Conservation (phyloP, 1,140 invertebrate genomes). For the Thrips palmi region DNA sequence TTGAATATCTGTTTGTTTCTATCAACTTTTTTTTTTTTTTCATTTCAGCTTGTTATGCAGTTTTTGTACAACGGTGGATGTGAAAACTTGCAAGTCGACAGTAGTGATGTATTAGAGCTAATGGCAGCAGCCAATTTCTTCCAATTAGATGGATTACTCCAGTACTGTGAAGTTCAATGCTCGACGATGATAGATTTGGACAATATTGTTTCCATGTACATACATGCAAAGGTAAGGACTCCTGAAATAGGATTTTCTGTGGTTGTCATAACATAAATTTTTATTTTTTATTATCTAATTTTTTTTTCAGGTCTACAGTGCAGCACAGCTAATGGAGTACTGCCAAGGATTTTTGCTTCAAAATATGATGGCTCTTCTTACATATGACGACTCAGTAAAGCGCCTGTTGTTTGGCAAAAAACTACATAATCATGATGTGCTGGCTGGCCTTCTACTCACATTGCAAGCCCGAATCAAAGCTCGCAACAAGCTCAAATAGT, state of each 20-base stretch:
- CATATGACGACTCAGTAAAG: conserved; percentile 79
- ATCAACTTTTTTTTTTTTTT: conserved; percentile 15
- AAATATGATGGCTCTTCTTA: conserved; percentile 82
- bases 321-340: conserved; percentile 66
- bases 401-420: conserved; percentile 74
- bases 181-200: conserved; percentile 68
- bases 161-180: conserved; percentile 70
- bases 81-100: conserved; percentile 51
- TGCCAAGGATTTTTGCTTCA: conserved; percentile 81
- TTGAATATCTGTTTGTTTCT: not conserved
- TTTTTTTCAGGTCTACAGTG: conserved; percentile 59
- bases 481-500: conserved; percentile 22
- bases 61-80: conserved; percentile 80
- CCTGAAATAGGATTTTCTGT: not conserved
- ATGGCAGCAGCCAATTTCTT: conserved; percentile 87
- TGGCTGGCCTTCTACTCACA: conserved; percentile 58
- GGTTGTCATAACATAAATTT: not conserved
- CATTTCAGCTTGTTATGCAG: conserved; percentile 71
- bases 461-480: conserved; percentile 61
- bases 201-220: conserved; percentile 81
- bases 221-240: conserved; percentile 64
- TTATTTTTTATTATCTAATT: conserved; percentile 10
- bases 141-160: conserved; percentile 64
- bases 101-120: conserved; percentile 64
- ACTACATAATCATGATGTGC: conserved; percentile 73